Conservation (phyloP, 1,140 invertebrate species). For the Delia radicum region DNA sequence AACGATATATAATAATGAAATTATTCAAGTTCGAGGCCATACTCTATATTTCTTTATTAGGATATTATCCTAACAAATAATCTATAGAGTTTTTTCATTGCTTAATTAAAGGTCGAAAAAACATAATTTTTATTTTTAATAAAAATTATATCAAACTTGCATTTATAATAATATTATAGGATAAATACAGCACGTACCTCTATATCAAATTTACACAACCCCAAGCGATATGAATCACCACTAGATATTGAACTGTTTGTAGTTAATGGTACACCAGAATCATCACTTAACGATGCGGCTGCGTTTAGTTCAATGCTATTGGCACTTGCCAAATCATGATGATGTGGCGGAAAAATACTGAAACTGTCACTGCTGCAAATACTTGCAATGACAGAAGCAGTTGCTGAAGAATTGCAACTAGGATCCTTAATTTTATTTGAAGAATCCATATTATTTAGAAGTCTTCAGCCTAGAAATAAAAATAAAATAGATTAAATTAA, state of each 20-base stretch:
- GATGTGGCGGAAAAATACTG: slow-evolving; percentile 40
- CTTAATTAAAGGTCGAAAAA: too few relatives aligned
- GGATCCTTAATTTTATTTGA: slow-evolving; percentile 49
- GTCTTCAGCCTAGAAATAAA: not conserved
- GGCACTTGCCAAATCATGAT: slow-evolving; percentile 49
- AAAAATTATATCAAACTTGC: too few relatives aligned
- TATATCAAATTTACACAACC: slow-evolving; percentile 57
- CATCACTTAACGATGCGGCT: slow-evolving; percentile 58
- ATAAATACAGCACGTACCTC: slow-evolving; percentile 54
- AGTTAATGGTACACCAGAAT: slow-evolving; percentile 59
- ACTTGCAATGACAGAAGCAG: slow-evolving; percentile 31
- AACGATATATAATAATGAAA: too few relatives aligned
- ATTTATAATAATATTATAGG: too few relatives aligned
- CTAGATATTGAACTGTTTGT: slow-evolving; percentile 63
- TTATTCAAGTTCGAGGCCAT: too few relatives aligned
- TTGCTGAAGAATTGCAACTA: slow-evolving; percentile 30
- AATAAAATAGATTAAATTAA: too few relatives aligned
- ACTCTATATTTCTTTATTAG: too few relatives aligned
- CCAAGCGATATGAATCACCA: slow-evolving; percentile 58
- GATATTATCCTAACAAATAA: too few relatives aligned
- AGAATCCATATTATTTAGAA: slow-evolving; percentile 39
- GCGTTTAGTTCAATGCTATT: slow-evolving; percentile 54
- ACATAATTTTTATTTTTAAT: too few relatives aligned
- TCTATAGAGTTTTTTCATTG: too few relatives aligned
- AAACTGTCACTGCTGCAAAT: slow-evolving; percentile 49